Evolutionary conservation across 1,140 invertebrate genomes (phyloP).

Genomic region (Gonioctena quinquepunctata): DNA sequence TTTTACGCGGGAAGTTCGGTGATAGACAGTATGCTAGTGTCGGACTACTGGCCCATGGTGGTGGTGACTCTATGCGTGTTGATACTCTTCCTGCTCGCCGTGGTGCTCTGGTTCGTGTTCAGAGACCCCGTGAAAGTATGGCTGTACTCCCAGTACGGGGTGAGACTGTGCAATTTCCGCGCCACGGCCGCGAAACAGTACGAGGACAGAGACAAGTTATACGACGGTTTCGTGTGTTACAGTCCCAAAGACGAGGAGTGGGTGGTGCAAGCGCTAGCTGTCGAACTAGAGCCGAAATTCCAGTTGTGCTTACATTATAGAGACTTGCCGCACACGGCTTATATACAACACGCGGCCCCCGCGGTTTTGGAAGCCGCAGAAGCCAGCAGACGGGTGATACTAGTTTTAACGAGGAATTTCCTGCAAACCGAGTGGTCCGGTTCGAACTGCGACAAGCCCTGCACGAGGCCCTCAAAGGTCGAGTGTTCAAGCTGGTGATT

Average conservation of each 20-base stretch:
- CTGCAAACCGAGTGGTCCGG: conserved; percentile 84
- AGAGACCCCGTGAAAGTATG: conserved; percentile 82
- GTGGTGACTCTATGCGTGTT: conserved; percentile 77
- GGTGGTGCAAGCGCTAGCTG: conserved; percentile 79
- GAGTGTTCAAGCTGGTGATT: conserved; percentile 83
- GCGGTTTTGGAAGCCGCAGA: conserved; percentile 85
- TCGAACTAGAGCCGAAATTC: conserved; percentile 83
- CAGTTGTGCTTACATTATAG: conserved; percentile 86
- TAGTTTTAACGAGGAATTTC: conserved; percentile 82
- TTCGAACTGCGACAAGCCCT: conserved; percentile 82
- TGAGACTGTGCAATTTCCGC: conserved; percentile 71
- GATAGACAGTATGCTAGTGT: conserved; percentile 80
- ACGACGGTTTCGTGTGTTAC: conserved; percentile 92
- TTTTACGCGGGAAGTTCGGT: conserved; percentile 81
- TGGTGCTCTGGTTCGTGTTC: conserved; percentile 81
- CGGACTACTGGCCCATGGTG: conserved; percentile 83
- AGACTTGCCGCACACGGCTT: conserved; percentile 74
- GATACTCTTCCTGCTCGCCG: conserved; percentile 70
- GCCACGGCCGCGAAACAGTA: conserved; percentile 59
- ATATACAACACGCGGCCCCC: conserved; percentile 73
- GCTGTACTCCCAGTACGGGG: conserved; percentile 85
- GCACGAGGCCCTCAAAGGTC: conserved; percentile 82
- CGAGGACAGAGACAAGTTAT: conserved; percentile 82
- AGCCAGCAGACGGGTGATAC: conserved; percentile 76
- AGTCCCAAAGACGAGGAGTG: conserved; percentile 91